Evolutionary conservation across 2,888 invertebrate genomes (phyloP), one percentile per base, ranked within the genome.

Genomic region (Epiblema foenella): DNA sequence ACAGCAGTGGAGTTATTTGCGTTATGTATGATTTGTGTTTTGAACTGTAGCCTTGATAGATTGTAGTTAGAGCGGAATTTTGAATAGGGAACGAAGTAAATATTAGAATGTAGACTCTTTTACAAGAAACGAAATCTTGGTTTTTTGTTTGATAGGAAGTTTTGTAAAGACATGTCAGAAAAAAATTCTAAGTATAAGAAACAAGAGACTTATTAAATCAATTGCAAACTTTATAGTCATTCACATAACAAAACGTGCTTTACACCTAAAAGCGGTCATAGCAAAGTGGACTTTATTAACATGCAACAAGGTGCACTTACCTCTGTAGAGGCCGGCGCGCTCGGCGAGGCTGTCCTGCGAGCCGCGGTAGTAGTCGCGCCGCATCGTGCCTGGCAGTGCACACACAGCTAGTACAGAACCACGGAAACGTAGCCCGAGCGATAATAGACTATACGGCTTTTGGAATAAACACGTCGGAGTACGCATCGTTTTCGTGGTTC

Each of bases 341-440:
- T 95, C 95, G 81, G 97, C 96, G 84, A 98, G 95, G 90, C 97
- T 97, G 94, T 98, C 98, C 94, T 97, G 97, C 78, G 97, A 98
- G 88, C 98, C 97, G 94, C 97, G 95, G 94, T 97, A 97, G 95
- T 97, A 97, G 94, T 98, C 97, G 88, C 97, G 95, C 93, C 97
- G 95, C 96, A 97, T 96, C 80, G 95, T 95, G 83, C 88, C 70
- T 63, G 72, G 86, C 79, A 84, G 81, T 76, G 76, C 76, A 94
- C 94, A 80, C 75, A 75, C 69, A 79, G 75, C 75, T 75, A 76
- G 77, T 64, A 64, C 64, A 33, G 18, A 39, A 24, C 17, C 52
- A 64, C 52, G 37, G 39, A 54, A 62, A 37, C 46, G 42, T 42
- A 15, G 42, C 15, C 15, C 54, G 17, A 51, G 51, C 18, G 52